Conservation (phyloP, 2,888 invertebrate genomes). For the Cryptocephalus primarius region DNA sequence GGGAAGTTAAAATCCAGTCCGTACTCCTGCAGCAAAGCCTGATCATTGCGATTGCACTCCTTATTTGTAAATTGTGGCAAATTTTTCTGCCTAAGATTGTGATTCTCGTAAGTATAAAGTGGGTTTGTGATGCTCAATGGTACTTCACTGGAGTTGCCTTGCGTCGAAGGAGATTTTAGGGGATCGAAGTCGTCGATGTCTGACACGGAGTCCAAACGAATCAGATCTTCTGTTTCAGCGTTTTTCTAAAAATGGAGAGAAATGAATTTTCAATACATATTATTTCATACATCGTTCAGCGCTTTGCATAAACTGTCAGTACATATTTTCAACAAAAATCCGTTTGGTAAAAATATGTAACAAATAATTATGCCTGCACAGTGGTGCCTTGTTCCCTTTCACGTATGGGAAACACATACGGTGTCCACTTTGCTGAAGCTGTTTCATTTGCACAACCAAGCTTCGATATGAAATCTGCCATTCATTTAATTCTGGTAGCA, state of each 20-base stretch:
- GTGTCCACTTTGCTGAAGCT: too few species aligned
- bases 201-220: constrained; percentile 50
- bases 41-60: constrained; percentile 39
- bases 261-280: not conserved
- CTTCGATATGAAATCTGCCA: too few species aligned
- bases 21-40: constrained; percentile 61
- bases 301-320: too few species aligned
- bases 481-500: too few species aligned
- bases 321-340: too few species aligned
- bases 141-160: constrained; percentile 22
- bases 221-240: constrained; percentile 47
- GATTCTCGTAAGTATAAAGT: constrained; percentile 37
- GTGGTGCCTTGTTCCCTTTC: too few species aligned
- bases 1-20: constrained; percentile 53
- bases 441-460: too few species aligned
- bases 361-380: too few species aligned
- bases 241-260: constrained; percentile 23
- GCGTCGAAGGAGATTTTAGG: constrained; percentile 36
- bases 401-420: too few species aligned
- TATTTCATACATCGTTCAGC: too few species aligned
- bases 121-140: constrained; percentile 43
- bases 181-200: constrained; percentile 60
- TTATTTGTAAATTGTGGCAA: not conserved
- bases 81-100: constrained; percentile 28
- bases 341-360: too few species aligned